Conservation (phyloP, 2,797 vertebrate genomes). For the Hemibagrus guttatus region DNA sequence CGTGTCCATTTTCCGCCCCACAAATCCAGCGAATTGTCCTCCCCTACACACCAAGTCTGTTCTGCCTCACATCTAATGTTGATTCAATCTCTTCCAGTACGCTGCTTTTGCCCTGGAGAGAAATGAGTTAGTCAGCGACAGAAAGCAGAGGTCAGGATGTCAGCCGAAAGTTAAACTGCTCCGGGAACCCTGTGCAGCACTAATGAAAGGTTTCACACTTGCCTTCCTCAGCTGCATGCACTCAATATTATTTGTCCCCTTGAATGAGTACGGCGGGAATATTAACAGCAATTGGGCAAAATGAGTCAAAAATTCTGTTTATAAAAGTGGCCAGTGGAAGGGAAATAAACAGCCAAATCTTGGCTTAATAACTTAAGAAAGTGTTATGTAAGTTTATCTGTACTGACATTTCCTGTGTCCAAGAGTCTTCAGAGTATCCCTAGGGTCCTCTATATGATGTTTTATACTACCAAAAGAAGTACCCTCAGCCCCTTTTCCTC, state of each 20-base stretch:
- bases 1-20: conserved; percentile 18
- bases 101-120: conserved; percentile 31
- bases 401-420: neutral
- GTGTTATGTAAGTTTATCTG: neutral
- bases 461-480: neutral
- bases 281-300: conserved; percentile 59
- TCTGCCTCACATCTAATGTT: conserved; percentile 33
- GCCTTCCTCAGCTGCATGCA: conserved; percentile 33
- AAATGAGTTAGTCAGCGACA: conserved; percentile 46
- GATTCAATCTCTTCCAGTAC: conserved; percentile 42
- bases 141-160: conserved; percentile 51
- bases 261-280: conserved; percentile 49
- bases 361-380: neutral
- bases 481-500: neutral
- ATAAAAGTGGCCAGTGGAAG: neutral
- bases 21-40: conserved; percentile 34
- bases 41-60: conserved; percentile 20
- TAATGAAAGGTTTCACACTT: conserved; percentile 61
- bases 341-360: neutral
- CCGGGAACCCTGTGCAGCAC: conserved; percentile 49
- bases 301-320: conserved; percentile 51
- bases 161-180: conserved; percentile 57
- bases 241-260: conserved; percentile 47
- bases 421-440: neutral
- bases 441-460: neutral